Base-by-base conservation (phyloP, 2,113 vertebrate species). In the Oriolus oriolus region DNA sequence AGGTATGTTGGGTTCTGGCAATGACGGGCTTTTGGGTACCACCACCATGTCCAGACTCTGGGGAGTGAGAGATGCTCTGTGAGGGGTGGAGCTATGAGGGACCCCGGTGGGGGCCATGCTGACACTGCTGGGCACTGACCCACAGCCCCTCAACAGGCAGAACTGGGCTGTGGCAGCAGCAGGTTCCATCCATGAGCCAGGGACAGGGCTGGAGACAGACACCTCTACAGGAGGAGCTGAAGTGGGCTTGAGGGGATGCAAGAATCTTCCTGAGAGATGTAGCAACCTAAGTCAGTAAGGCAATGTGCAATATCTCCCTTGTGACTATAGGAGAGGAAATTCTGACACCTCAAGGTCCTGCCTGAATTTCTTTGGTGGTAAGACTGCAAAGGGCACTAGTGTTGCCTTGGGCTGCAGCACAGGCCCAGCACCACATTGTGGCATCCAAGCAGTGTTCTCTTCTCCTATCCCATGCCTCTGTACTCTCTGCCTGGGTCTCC, bases 41-140 rank as follows among this genome's bases (percentile, higher is more conserved):
- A 83, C 23, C 22, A 57, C 13, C 21, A 24, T 19, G 9, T 69
- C 20, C 54, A 74, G 16, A 7, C 6, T 41, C 11, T 2, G 15
- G 24, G 5, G 13, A 41, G 7, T 4, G 33, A 68, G 18, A 77
- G 21, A 27, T 87, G 37, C 26, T 42, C 49, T 71, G 18, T 1
- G 5, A 87, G 14, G 12, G 5, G 11, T 30, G 0, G 3, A 65
- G 23, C 13, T 0, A 0, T 33, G 47, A 28, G 19, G 11, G 2
- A 63, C 24, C 13, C 22, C 71, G n/a, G 17, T 1, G 3, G 15
- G 42, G 42, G 31, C 21, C 42, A 16, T 35, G n/a, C 10, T 41
- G 41, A 20, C 17, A 26, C 16, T 1, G 1, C 30, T 78, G 24
- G 45, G 5, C 28, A 64, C 35, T 3, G 4, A 39, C 30, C 19